These are phyloP conservation scores for Harpalus rubripes DNA, from an alignment of 2,888 invertebrate genomes.

Conservation along the genomic window DNA sequence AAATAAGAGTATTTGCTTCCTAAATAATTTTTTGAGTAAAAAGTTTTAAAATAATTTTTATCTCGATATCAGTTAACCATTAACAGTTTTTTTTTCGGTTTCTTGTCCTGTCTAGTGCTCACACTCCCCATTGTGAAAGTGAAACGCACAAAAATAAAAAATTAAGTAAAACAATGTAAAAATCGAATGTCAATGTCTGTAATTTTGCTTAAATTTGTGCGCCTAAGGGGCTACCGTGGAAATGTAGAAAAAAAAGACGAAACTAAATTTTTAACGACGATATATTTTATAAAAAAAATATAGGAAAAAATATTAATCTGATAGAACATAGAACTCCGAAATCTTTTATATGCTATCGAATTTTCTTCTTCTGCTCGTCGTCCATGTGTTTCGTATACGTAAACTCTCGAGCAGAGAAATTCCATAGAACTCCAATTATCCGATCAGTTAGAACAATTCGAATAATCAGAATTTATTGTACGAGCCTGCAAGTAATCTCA, in stretches of 20 bases:
- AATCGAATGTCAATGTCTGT: neutral
- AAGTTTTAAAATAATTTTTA: no score
- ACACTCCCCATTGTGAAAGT: no score
- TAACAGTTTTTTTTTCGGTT: no score
- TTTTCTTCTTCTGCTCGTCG: constrained; percentile 30
- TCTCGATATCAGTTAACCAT: no score
- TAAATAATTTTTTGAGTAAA: no score
- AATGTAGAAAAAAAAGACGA: constrained; percentile 14
- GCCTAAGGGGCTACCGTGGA: constrained; percentile 23
- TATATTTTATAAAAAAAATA: constrained; percentile 47
- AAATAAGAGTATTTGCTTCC: no score
- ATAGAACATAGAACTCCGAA: constrained; percentile 1
- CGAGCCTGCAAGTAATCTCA: constrained; percentile 36
- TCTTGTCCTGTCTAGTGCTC: no score
- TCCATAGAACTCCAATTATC: constrained; percentile 5
- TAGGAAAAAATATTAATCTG: constrained; percentile 5
- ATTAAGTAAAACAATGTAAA: no score
- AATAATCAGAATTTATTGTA: constrained; percentile 4
- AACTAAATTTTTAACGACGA: constrained; percentile 49
- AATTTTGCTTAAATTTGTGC: constrained; percentile 7
- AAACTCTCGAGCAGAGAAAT: constrained; percentile 6
- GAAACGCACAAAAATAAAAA: no score
- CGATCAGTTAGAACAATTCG: neutral
- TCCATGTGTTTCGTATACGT: constrained; percentile 41
- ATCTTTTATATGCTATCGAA: constrained; percentile 20